A percentile compares a stretch with the other conserved stretches of the same genome.
phyloP scores from a whole-genome alignment of 2,113 vertebrate species.

The Neoarius graeffei region DNA sequence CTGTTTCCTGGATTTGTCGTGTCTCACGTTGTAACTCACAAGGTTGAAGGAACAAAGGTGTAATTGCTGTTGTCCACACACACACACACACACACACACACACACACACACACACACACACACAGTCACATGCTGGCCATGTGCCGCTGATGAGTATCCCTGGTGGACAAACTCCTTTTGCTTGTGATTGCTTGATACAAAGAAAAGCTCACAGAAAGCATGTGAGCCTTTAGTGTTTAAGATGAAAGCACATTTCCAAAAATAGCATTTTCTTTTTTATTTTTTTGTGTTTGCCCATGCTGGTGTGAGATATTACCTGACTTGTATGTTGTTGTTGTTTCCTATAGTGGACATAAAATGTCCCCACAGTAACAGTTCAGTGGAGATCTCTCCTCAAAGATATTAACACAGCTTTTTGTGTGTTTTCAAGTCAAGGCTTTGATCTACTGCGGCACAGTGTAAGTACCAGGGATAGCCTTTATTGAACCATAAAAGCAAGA shows the following conservation, averaged over 20 bases:
- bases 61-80: too few species aligned
- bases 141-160: too few species aligned
- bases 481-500: neutral
- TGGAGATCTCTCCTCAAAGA: neutral
- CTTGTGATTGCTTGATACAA: neutral
- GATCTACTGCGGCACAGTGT: neutral
- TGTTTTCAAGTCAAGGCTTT: neutral
- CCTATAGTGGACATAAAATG: neutral
- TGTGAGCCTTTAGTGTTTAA: conserved; percentile 23
- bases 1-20: too few species aligned
- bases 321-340: neutral
- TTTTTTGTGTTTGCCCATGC: neutral
- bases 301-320: neutral
- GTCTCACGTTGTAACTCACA: too few species aligned
- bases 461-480: neutral
- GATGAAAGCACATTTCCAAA: neutral
- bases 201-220: neutral
- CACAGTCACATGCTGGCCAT: too few species aligned
- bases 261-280: neutral
- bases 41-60: too few species aligned
- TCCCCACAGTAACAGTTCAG: neutral
- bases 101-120: too few species aligned
- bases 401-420: neutral
- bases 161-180: conserved; percentile 7
- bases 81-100: too few species aligned